Base-by-base conservation (phyloP, 2,888 invertebrate species). In the Creontiades dilutus region DNA sequence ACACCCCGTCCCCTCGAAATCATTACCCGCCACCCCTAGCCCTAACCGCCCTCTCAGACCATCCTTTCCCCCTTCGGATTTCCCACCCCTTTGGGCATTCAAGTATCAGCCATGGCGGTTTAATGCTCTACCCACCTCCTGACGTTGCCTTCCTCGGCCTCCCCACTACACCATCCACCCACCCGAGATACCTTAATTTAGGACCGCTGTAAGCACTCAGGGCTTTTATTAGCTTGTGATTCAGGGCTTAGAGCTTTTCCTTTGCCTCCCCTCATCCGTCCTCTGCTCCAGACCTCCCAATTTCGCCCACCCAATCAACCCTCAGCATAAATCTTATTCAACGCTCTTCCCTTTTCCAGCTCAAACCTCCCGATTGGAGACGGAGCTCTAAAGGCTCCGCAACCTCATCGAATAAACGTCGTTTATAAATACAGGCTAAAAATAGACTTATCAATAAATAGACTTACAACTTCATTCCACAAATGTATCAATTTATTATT, bases 71-170 rank as follows among this genome's bases (percentile, higher is more conserved):
- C 37, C 37, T 37, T 7, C 37, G 7, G 37, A 2, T n/a, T 37
- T 16, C 19, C 48, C 86, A 16, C 86, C 46, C 76, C 78, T 48
- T 88, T 78, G 76, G 52, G 55, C 88, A 88, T 88, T 88, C 88
- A 88, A 88, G 78, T 88, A 88, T 88, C 88, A 78, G 88, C 88
- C 88, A 78, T 78, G 80, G 88, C 80, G 88, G 88, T 85, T 85
- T 85, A 85, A 85, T 85, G 85, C 85, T 61, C 55, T 57, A 4
- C 19, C 12, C 46, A 16, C 19, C 27, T 27, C 84, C 80, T 46
- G 19, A 37, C 37, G 37, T 37, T 37, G 37, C 37, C 37, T 37
- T 37, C 7, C 37, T 37, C 37, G 7, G 37, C 80, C 52, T 13
- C 23, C n/a, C 52, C 52, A 9, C 19, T 52, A 14, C 52, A 14